Base-by-base conservation (phyloP, 1,140 invertebrate species). In the Acromyrmex charruanus region DNA sequence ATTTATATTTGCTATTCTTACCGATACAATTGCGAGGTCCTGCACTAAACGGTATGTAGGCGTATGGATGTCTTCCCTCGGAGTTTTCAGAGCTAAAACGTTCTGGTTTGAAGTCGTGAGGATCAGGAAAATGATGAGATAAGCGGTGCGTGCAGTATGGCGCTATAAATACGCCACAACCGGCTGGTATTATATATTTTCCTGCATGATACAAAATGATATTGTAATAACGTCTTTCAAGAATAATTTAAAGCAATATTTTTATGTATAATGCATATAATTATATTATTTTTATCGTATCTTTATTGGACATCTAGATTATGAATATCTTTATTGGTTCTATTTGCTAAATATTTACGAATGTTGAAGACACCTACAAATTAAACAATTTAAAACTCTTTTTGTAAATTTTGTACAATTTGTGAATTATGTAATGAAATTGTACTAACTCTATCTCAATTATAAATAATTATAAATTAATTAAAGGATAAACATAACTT, bases 101-200 rank as follows among this genome's bases (percentile, higher is more conserved):
- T 74, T 98, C 97, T 0, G 98, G 98, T 91, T 97, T 95, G 89
- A 97, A 98, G 49, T 94, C 94, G 68, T 97, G 96, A 1, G 98
- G 97, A 88, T 98, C 96, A 5, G 97, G 96, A 92, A 96, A 98
- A 71, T 96, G 95, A 65, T 96, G 93, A 0, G 96, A 92, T 75
- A 97, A 94, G 6, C 97, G 95, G 90, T 98, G 98, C n/a, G 97
- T 96, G 58, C 95, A 93, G 85, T 96, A 97, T 2, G 96, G 95
- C 0, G 94, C 91, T 18, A 96, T 94, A 7, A 96, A 91, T 10
- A 96, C 91, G 2, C 93, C 91, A 66, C 93, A 94, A 12, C 96
- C 95, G 0, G 84, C 85, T 3, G 95, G 96, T 65, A 96, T 90
- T 7, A 92, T 87, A 58, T 91, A 59, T 18, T 93, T 91, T 0